These are phyloP conservation scores for Odontocerum albicorne DNA, from an alignment of 2,888 invertebrate genomes.

Conservation along the genomic window DNA sequence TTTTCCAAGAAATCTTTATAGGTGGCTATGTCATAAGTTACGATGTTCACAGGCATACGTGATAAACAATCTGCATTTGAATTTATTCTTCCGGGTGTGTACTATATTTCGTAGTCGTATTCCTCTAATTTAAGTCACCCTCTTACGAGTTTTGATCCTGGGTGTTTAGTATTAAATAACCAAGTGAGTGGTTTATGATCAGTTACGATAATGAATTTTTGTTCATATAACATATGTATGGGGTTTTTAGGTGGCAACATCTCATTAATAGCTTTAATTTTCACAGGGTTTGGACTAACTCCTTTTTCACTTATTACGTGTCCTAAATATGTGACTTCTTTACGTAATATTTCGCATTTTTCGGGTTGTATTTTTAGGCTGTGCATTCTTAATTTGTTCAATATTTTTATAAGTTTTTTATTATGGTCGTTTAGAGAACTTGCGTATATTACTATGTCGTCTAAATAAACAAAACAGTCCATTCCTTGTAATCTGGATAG, in stretches of 20 bases:
- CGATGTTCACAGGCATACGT: too few relatives aligned
- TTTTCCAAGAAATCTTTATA: conserved; percentile 21
- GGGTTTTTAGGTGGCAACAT: too few relatives aligned
- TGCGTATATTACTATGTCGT: too few relatives aligned
- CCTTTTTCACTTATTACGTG: conserved; percentile 13
- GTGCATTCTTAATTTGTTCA: conserved; percentile 9
- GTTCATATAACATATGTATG: conserved; percentile 42
- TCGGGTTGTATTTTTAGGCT: conserved; percentile 16
- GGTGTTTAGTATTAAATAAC: conserved; percentile 39
- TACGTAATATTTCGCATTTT: too few relatives aligned
- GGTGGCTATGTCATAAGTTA: conserved; percentile 20
- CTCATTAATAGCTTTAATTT: conserved; percentile 39
- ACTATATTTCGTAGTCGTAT: conserved; percentile 40
- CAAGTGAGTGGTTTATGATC: conserved; percentile 40
- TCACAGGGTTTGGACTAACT: conserved; percentile 31
- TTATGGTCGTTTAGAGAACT: too few relatives aligned
- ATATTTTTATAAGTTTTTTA: conserved; percentile 2
- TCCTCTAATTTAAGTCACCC: conserved; percentile 41
- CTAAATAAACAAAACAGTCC: too few relatives aligned
- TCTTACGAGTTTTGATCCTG: conserved; percentile 39
- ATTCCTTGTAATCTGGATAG: too few relatives aligned
- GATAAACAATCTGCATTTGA: conserved; percentile 37
- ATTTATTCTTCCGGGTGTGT: conserved; percentile 40
- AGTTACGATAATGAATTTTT: conserved; percentile 39
- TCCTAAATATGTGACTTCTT: too few relatives aligned